Percentiles rank a stretch among this genome's conserved stretches.
These are phyloP conservation scores for Illadopsis cleaveri DNA, from an alignment of 2,113 vertebrate genomes.

Conservation along the genomic window DNA sequence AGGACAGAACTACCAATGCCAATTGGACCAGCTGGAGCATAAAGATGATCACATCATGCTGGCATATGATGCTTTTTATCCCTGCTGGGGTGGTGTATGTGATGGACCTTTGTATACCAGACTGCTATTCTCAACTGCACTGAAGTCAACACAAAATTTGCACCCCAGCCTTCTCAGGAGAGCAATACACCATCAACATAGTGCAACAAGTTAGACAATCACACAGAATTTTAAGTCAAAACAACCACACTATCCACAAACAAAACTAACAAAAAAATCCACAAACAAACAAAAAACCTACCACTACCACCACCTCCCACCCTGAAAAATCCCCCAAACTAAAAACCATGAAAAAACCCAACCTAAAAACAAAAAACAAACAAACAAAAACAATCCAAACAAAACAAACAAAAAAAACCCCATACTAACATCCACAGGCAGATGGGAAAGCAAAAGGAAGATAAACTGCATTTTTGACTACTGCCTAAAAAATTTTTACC, in stretches of 20 bases:
- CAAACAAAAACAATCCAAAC: too few relatives aligned
- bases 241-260: neutral
- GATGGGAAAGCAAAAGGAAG: neutral
- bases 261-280: neutral
- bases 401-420: neutral
- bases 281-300: neutral
- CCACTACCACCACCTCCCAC: neutral
- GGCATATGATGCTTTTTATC: neutral
- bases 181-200: neutral
- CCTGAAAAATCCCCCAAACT: fast-evolving
- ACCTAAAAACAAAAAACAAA: neutral
- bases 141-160: neutral
- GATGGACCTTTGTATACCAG: neutral
- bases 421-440: neutral
- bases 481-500: neutral
- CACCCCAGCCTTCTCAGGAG: neutral
- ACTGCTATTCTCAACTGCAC: neutral
- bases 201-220: neutral
- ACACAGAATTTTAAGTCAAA: neutral
- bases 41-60: neutral
- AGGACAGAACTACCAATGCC: neutral
- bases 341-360: neutral
- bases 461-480: neutral
- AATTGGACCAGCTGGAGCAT: neutral
- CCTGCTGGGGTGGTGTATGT: neutral